phyloP scores from a whole-genome alignment of 2,113 vertebrate genomes.

The Neotoma lepida region DNA sequence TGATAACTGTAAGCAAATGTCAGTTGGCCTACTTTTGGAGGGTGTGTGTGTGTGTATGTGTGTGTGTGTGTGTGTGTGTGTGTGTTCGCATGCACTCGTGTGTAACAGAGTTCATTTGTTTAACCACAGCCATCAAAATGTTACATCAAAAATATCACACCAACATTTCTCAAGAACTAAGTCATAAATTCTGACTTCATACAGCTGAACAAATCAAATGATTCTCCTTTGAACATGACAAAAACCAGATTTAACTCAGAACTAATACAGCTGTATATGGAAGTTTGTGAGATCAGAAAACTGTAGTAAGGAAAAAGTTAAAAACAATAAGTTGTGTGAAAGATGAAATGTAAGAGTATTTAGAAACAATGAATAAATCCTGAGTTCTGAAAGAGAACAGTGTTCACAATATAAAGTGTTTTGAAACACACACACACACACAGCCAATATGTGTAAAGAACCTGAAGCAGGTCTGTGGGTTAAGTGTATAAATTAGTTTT shows the following conservation, averaged over 20 bases:
- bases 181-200: conserved; percentile 65
- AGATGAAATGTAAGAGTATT: not conserved
- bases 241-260: conserved; percentile 53
- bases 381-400: not conserved
- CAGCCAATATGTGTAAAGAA: not conserved
- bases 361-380: not conserved
- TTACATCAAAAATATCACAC: conserved; percentile 54
- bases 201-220: conserved; percentile 61
- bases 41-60: not conserved
- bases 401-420: not conserved
- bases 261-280: not conserved
- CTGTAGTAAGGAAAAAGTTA: not conserved
- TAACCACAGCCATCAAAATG: conserved; percentile 58
- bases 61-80: not conserved
- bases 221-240: conserved; percentile 45
- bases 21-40: conserved; percentile 66
- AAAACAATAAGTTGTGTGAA: not conserved
- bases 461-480: not conserved
- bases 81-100: not conserved
- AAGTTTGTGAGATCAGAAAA: not conserved
- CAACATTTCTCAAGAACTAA: conserved; percentile 53
- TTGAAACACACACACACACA: not conserved
- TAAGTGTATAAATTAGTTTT: not conserved
- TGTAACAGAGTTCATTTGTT: conserved; percentile 25
- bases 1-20: conserved; percentile 65